Conservation (phyloP, 2,888 invertebrate genomes). For the Oscheius sp. region DNA sequence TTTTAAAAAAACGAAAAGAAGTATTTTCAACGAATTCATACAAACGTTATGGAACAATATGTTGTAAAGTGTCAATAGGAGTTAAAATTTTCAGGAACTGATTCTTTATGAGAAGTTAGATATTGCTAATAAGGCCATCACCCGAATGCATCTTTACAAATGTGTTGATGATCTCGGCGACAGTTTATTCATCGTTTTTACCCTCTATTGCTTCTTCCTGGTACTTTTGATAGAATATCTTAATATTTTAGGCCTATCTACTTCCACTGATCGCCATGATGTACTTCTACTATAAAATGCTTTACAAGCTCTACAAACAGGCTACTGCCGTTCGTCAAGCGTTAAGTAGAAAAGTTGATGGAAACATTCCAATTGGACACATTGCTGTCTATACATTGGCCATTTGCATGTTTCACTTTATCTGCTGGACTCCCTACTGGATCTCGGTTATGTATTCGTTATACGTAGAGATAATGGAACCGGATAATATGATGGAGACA, state of each 20-base stretch:
- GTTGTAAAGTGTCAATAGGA: too few species aligned
- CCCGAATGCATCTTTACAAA: conserved; percentile 54
- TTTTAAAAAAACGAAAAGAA: too few species aligned
- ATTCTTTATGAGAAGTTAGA: conserved; percentile 51
- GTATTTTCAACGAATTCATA: too few species aligned
- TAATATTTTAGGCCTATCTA: conserved; percentile 53
- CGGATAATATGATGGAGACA: conserved; percentile 35
- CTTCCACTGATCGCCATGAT: conserved; percentile 65
- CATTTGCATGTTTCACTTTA: conserved; percentile 66
- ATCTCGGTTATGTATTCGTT: conserved; percentile 64
- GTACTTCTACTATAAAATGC: conserved; percentile 68
- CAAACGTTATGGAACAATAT: not conserved
- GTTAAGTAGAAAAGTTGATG: conserved; percentile 36
- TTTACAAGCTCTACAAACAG: conserved; percentile 60
- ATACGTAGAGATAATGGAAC: conserved; percentile 53
- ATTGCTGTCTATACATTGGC: conserved; percentile 68
- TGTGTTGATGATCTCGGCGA: conserved; percentile 58
- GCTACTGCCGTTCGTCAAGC: conserved; percentile 50
- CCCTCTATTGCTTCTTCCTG: conserved; percentile 52
- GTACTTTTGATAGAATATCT: conserved; percentile 20
- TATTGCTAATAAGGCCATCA: conserved; percentile 43
- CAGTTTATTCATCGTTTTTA: conserved; percentile 51
- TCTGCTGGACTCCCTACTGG: conserved; percentile 70
- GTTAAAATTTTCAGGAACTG: conserved; percentile 43
- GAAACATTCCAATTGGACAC: conserved; percentile 60